Base-by-base conservation (phyloP, 2,113 vertebrate species). In the Pontoporia blainvillei region DNA sequence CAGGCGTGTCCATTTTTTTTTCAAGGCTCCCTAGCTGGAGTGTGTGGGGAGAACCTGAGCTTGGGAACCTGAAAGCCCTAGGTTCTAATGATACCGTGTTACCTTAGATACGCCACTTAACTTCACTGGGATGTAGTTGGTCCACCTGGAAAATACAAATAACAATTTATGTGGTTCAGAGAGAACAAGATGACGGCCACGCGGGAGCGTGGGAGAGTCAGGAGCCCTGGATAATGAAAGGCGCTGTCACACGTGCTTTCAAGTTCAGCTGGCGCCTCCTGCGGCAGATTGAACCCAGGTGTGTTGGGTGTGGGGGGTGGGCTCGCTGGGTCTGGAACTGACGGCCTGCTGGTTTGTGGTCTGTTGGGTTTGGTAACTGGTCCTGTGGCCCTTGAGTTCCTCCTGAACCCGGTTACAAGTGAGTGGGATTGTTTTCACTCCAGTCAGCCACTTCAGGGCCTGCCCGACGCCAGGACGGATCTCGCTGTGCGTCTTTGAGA, bases 401-500 rank as follows among this genome's bases (percentile, higher is more conserved):
- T 34, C 52, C 13, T 41, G 8, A 29, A 21, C 34, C 46, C 12
- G 5, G 31, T 49, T 59, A 8, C 11, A 39, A 25, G 54, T 23
- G 27, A 27, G 29, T 36, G 54, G 52, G 57, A 10, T 54, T 41
- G 21, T 57, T 46, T 64, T 27, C 95, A 44, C 39, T 39, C 21
- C 34, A n/a, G n/a, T 23, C 27, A 0, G 17, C 73, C 49, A 2
- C 23, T 34, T 66, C 36, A 57, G 81, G 64, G 62, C 41, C 86
- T 17, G 25, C 44, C 34, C 31, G 9, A 17, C 3, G 21, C 92
- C 59, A 27, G 61, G 54, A 0, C 1, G 9, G 39, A 41, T 75
- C 31, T 41, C 1, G 0, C 57, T 2, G 14, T 25, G 52, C 1
- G 0, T 59, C 90, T 62, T 4, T 13, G 44, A 29, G 54, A 29